These are phyloP conservation scores for Coluber constrictor DNA, from an alignment of 2,797 vertebrate species.

Conservation along the genomic window DNA sequence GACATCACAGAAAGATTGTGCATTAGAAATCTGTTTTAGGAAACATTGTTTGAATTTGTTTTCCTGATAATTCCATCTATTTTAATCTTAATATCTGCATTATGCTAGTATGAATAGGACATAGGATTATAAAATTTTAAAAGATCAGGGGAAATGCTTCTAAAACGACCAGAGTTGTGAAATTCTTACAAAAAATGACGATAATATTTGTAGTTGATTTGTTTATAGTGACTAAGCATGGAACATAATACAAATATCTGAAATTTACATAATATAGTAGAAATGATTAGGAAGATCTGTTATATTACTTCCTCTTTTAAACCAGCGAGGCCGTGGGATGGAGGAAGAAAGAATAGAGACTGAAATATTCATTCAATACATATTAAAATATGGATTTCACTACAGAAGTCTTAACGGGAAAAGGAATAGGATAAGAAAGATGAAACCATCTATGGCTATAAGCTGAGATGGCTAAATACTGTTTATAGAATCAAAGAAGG, in stretches of 20 bases:
- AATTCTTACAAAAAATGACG: background rate
- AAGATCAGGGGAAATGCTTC: background rate
- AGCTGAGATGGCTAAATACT: background rate
- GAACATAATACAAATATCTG: background rate
- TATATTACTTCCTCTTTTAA: background rate
- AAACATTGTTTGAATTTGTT: background rate
- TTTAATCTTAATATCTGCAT: background rate
- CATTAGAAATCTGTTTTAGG: background rate
- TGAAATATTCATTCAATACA: background rate
- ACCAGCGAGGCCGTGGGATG: background rate
- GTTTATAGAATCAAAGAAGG: background rate
- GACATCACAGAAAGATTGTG: background rate
- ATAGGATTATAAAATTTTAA: background rate
- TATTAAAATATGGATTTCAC: background rate
- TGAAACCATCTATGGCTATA: background rate
- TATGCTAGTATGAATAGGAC: background rate
- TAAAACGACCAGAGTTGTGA: background rate
- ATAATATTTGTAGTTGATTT: background rate
- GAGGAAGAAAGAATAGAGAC: background rate
- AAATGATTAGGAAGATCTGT: background rate
- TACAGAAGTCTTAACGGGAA: background rate
- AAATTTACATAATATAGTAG: background rate
- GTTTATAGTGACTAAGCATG: background rate
- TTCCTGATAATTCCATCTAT: background rate
- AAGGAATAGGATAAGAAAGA: background rate